Conservation (phyloP, 2,113 vertebrate species). For the Menura novaehollandiae region DNA sequence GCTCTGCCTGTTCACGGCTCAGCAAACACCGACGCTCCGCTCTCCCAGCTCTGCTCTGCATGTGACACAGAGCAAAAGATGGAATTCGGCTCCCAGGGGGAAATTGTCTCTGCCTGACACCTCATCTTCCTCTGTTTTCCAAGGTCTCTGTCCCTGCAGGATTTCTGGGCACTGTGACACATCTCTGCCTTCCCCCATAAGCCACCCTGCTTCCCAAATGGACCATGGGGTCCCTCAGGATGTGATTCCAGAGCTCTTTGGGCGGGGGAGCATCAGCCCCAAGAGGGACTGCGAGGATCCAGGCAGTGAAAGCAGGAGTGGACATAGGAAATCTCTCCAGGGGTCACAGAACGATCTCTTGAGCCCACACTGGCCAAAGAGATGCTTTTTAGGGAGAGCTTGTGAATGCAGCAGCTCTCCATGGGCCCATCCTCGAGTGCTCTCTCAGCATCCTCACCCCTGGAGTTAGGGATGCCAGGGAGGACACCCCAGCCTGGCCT, state of each 20-base stretch:
- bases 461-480: no score
- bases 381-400: not conserved
- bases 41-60: not conserved
- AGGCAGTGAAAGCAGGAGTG: not conserved
- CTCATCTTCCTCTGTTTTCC: not conserved
- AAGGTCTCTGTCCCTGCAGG: not conserved
- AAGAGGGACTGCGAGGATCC: not conserved
- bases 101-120: accelerated
- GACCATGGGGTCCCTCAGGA: accelerated
- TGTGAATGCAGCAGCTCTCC: not conserved
- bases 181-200: not conserved
- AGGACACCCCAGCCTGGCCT: not conserved
- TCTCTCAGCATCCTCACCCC: not conserved
- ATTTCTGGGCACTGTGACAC: accelerated
- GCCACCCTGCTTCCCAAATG: accelerated
- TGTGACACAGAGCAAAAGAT: accelerated
- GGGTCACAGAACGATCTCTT: not conserved
- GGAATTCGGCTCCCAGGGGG: not conserved
- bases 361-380: not conserved
- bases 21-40: accelerated
- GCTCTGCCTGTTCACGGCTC: not conserved
- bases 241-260: not conserved
- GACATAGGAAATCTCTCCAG: not conserved
- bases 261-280: accelerated
- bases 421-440: accelerated